Evolutionary conservation across 2,888 invertebrate species (phyloP), one percentile per base, ranked within the genome.

Genomic region (Dermolepida albohirtum): DNA sequence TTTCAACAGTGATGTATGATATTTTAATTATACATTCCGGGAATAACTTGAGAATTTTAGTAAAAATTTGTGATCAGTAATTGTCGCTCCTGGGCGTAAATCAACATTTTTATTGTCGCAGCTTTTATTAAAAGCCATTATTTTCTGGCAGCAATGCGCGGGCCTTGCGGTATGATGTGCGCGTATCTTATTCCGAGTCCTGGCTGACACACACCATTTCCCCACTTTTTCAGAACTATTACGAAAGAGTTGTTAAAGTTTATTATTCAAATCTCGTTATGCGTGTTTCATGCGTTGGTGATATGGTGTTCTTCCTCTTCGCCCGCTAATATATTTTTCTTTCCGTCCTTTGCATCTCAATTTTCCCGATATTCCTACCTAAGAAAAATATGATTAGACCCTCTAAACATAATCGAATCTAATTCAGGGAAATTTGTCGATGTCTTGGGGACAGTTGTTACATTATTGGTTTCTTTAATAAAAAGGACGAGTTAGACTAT

Each of bases 121-220:
- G 81, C 82, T 83, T 83, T 83, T 83, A 83, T 83, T 83, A 83
- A 83, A 82, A 83, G 81, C 82, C 82, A 83, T 83, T 83, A 82
- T 82, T 82, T 82, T 81, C 73, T 70, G 74, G 76, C 74, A 73
- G 72, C 74, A 70, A 73, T 75, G 75, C 74, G 77, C 76, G 76
- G 77, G 74, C 73, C 75, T 73, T 72, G 74, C 76, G 77, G 78
- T 76, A 76, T 75, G 76, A 78, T 79, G 74, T 78, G 78, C 74
- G 75, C 76, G 73, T 75, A 72, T 75, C 66, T 64, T 64, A 52
- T 43, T 34, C 52, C 22, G 17, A 34, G 34, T 34, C 34, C 34
- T 34, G 34, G 8, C 34, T 34, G 34, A 34, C 34, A 34, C 34
- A 34, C 34, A 34, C 34, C 6, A 34, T 10, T 34, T 34, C 10